Evolutionary conservation across 2,113 vertebrate species (phyloP), one percentile per base, ranked within the genome.

Genomic region (Spermophilus dauricus): DNA sequence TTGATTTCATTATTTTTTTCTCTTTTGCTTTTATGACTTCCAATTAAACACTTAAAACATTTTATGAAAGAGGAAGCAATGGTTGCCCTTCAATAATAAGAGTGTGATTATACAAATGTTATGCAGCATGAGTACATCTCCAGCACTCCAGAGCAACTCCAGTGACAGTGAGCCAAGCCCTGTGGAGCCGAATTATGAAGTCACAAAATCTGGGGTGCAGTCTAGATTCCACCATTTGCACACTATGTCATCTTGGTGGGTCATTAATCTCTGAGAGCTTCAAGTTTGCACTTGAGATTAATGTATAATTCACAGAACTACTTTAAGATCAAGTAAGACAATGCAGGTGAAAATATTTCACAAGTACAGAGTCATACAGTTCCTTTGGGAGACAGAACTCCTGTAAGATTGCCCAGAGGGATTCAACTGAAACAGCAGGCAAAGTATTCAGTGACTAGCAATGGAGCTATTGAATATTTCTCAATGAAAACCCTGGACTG

Each of bases 31-130:
- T 6, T 63, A 70, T 85, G 30, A 9, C n/a, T 92, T 94, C 56
- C 63, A 63, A 93, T 58, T 92, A 85, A 92, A 37, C 2, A n/a
- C 88, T 80, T 13, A 97, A 96, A 75, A 30, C 39, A 87, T 16
- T 58, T 87, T 48, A 89, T 91, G 77, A 88, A 61, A 69, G 4
- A 77, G 8, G 45, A 94, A 69, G 11, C 12, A 94, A 48, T 18
- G 42, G 14, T 34, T 97, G 22, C 9, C 13, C 13, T 83, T 81
- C 24, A 94, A 26, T 28, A 82, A 2, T 76, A 2, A 30, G 2
- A 67, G 0, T 7, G 14, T 56, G 73, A 16, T 32, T 87, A 69
- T 70, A 51, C 8, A 94, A 81, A 69, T 86, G 63, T 39, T 86
- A 53, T 75, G 32, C 0, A 84, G 24, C 4, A 12, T 39, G 34